phyloP scores from a whole-genome alignment of 2,797 vertebrate genomes.

The Lithobates pipiens region DNA sequence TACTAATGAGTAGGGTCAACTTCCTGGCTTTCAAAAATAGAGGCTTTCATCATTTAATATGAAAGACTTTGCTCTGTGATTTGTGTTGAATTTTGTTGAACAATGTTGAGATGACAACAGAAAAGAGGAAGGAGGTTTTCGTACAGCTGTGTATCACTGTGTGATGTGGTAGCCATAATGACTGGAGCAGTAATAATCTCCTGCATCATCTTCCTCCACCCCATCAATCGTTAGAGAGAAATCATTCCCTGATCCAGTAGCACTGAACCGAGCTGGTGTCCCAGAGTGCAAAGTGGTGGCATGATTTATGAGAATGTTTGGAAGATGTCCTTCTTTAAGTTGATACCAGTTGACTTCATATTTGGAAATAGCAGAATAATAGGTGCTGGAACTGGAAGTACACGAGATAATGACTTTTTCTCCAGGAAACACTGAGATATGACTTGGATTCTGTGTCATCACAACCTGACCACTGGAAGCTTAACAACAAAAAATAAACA shows the following conservation, averaged over 20 bases:
- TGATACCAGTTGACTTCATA: not conserved
- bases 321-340: no score
- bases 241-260: no score
- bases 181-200: not conserved
- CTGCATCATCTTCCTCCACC: not conserved
- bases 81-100: no score
- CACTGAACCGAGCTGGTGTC: constrained; percentile 8
- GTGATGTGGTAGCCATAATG: not conserved
- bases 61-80: no score
- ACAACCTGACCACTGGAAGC: not conserved
- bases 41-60: no score
- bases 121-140: not conserved
- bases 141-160: not conserved
- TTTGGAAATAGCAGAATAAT: not conserved
- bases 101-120: no score
- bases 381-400: not conserved
- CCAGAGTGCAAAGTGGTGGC: not conserved
- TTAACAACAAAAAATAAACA: not conserved
- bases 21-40: no score
- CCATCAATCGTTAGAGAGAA: not conserved
- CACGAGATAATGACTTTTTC: constrained; percentile 34
- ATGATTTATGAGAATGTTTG: not conserved
- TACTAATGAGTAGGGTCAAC: no score
- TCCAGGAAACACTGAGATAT: constrained; percentile 20
- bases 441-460: constrained; percentile 31